These are phyloP conservation scores for Loxodonta africana DNA, from an alignment of 2,113 vertebrate genomes.

Conservation along the genomic window DNA sequence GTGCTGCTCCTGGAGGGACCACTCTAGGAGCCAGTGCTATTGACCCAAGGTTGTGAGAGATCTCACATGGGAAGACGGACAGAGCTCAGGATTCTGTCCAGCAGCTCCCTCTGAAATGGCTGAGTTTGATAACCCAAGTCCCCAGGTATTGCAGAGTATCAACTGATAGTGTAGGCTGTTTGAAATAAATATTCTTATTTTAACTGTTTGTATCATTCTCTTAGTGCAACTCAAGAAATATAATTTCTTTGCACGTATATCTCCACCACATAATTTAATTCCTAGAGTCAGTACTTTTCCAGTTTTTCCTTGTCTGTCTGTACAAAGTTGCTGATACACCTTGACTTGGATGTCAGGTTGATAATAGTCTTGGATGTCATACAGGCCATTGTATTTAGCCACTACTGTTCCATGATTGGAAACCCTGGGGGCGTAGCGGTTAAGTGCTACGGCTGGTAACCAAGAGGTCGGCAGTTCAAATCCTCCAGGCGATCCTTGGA, in stretches of 20 bases:
- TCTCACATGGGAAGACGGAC: not conserved
- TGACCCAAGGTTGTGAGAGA: not conserved
- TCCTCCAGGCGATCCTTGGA: too few relatives aligned
- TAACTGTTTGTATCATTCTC: not conserved
- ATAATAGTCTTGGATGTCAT: not conserved
- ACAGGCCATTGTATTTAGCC: not conserved
- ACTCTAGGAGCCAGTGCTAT: not conserved
- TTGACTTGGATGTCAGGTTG: not conserved
- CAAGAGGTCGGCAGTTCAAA: too few relatives aligned
- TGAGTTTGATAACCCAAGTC: not conserved
- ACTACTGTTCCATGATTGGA: not conserved
- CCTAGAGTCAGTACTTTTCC: not conserved
- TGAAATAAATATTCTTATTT: conserved; percentile 33
- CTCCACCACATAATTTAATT: not conserved
- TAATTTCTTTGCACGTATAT: not conserved
- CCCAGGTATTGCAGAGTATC: not conserved
- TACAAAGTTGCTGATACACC: not conserved
- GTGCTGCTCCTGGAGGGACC: not conserved
- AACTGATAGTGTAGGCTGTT: not conserved
- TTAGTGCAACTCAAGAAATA: not conserved
- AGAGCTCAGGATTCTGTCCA: not conserved
- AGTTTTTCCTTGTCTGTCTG: not conserved
- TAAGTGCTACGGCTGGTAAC: too few relatives aligned
- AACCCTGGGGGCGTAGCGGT: too few relatives aligned
- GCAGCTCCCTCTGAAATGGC: not conserved